Base-by-base conservation (phyloP, 2,888 invertebrate species). In the Aphodius granarius region DNA sequence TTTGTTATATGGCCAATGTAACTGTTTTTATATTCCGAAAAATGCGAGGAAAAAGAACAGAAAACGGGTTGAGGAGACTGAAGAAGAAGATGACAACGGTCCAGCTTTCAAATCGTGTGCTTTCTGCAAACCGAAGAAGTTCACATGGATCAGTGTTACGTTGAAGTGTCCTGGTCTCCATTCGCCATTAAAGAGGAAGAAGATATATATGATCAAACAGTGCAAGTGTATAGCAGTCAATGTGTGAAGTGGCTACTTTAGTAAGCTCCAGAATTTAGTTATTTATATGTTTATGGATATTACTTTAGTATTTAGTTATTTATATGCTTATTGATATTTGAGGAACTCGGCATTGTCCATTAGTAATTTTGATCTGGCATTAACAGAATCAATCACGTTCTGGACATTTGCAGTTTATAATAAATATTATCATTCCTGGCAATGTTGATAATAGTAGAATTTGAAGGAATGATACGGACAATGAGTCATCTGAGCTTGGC, bases 1-100 rank as follows among this genome's bases (percentile, higher is more conserved):
- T 94, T 83, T 94, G 94, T 85, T 94, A n/a, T n/a, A 94, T 86
- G 94, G 94, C 15, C 93, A 94, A 88, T 94, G 94, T 86, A 93
- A 94, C 84, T 94, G 94, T 76, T 94, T 94, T 85, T 94, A 92
- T 87, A 93, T 94, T 80, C 94, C 94, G 68, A 92, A 91, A 82
- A 91, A 90, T 71, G 91, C 91, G 76, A 89, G 89, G 79, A 89
- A 88, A 66, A 79, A 81, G 43, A 78, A 77, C 62, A 19, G 78
- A 17, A 77, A 77, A 73, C 66, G 75, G 65, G 74, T 74, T 13
- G 83, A 86, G 23, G 86, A 86, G 75, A 83, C 82, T 19, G 86
- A 87, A 68, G 88, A 88, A 79, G 89, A 90, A 77, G 88, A 89
- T 78, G 88, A 90, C 70, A 90, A 90, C 63, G 90, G 90, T 75